A percentile compares a stretch with the other conserved stretches of the same genome.
Conservation (phyloP, 2,888 invertebrate genomes). For the Caenorhabditis sp. region DNA sequence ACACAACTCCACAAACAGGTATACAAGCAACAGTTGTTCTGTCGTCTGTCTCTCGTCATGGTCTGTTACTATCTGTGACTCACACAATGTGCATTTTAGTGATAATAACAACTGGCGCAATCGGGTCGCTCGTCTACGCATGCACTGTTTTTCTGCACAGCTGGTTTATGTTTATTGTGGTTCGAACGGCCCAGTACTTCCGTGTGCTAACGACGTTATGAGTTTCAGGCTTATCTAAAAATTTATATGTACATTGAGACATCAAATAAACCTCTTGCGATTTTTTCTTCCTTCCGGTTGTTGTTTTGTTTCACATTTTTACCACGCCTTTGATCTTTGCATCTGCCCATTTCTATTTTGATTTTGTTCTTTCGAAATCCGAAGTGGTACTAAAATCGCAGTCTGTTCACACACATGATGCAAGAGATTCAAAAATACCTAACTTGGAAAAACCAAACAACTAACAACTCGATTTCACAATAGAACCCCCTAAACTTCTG, state of each 20-base stretch:
- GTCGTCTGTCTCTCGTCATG: background rate
- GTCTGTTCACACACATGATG: conserved; percentile 20
- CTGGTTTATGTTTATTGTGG: conserved; percentile 74
- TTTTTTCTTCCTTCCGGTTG: background rate
- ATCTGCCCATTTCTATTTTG: background rate
- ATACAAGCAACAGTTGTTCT: background rate
- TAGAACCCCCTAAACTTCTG: background rate
- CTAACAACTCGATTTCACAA: conserved; percentile 22
- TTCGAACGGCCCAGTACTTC: conserved; percentile 71
- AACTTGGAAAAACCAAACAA: conserved; percentile 8
- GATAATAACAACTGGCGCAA: conserved; percentile 62
- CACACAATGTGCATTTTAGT: conserved; percentile 57
- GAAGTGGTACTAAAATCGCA: background rate
- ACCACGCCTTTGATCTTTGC: background rate
- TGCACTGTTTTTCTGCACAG: conserved; percentile 67
- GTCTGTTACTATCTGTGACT: conserved; percentile 11
- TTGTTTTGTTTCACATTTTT: background rate
- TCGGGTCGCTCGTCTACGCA: conserved; percentile 67
- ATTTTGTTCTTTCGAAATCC: background rate
- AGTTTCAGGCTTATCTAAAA: background rate
- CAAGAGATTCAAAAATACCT: background rate
- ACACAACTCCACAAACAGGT: conserved; percentile 66
- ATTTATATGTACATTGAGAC: conserved; percentile 11
- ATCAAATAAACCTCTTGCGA: conserved; percentile 16
- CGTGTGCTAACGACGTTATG: conserved; percentile 58